Evolutionary conservation across 2,113 vertebrate species (phyloP), one percentile per base, ranked within the genome.

Genomic region (Jaculus jaculus): DNA sequence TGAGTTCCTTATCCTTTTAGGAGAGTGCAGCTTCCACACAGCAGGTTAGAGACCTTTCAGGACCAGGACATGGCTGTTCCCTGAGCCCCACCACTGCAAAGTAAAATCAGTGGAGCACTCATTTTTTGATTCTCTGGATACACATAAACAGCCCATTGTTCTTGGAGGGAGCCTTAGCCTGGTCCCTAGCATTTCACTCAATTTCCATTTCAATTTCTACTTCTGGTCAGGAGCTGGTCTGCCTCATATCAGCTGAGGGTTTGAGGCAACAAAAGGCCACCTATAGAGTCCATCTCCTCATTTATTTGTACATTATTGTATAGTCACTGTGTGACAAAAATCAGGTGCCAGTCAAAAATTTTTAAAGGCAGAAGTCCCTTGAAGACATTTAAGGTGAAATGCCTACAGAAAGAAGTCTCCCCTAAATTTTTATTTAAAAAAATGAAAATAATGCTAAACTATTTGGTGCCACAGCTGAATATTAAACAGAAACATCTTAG

Each of bases 401-500:
- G 86, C 72, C 91, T 90, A 65, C 2, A 84, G 89, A 78, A 94
- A 96, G 65, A 95, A 34, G 51, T 69, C 94, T 87, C n/a, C 79
- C 47, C 51, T 66, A 80, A 37, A 92, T 78, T 93, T 94, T 94
- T 96, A 51, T 65, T 83, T 94, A 28, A 68, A 28, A 68, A 96
- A 90, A 85, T 32, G 73, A 95, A 96, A 95, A 94, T 54, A 96
- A 95, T 75, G 58, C 73, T 96, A 96, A 96, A 93, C 39, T 96
- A 63, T 32, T 94, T 87, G 81, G 94, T 84, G 58, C 86, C 81
- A 21, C 39, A 94, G 66, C 77, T 84, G 95, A 96, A 97, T 97
- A 96, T 93, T 96, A 97, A 97, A 87, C 87, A 93, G 84, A 96
- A 95, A 97, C 87, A 92, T 96, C 91, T 93, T 95, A 94, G 79